Evolutionary conservation across 1,140 invertebrate genomes (phyloP).

Genomic region (Bradysia coprophila): DNA sequence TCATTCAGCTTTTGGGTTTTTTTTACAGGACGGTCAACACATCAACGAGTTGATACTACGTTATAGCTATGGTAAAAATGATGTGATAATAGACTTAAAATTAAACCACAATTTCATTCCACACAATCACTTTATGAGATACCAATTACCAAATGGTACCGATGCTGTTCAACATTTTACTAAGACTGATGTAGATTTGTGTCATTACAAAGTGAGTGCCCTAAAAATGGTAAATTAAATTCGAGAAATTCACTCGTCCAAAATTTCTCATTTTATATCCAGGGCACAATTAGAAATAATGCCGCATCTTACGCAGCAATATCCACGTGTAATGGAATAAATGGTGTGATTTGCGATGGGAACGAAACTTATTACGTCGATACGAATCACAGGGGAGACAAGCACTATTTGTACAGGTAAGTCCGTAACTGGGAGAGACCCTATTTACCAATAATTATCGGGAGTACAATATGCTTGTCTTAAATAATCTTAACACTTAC

Average conservation of each 20-base stretch:
- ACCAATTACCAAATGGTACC: slow-evolving; percentile 42
- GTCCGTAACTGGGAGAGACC: too few species aligned
- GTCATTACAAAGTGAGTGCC: slow-evolving; percentile 21
- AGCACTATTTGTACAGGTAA: slow-evolving; percentile 21
- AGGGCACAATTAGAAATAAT: slow-evolving; percentile 52
- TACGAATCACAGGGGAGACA: slow-evolving; percentile 15
- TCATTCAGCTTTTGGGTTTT: too few species aligned
- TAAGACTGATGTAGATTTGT: slow-evolving; percentile 24
- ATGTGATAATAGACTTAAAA: slow-evolving; percentile 49
- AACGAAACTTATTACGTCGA: slow-evolving; percentile 57
- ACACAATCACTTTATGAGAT: slow-evolving; percentile 47
- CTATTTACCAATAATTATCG: too few species aligned
- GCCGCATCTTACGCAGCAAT: slow-evolving; percentile 63
- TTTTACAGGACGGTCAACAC: slow-evolving; percentile 48
- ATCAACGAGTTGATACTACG: slow-evolving; percentile 44
- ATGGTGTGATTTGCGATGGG: slow-evolving; percentile 69
- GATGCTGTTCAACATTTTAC: slow-evolving; percentile 30
- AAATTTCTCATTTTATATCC: too few species aligned
- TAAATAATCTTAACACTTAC: too few species aligned
- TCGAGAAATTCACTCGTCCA: too few species aligned
- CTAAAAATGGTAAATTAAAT: too few species aligned
- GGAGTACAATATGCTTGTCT: too few species aligned
- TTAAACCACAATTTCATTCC: slow-evolving; percentile 61
- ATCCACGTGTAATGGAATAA: slow-evolving; percentile 65
- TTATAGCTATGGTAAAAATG: too few species aligned